Base-by-base conservation (phyloP, 2,797 vertebrate species). In the Poecilia wingei region DNA sequence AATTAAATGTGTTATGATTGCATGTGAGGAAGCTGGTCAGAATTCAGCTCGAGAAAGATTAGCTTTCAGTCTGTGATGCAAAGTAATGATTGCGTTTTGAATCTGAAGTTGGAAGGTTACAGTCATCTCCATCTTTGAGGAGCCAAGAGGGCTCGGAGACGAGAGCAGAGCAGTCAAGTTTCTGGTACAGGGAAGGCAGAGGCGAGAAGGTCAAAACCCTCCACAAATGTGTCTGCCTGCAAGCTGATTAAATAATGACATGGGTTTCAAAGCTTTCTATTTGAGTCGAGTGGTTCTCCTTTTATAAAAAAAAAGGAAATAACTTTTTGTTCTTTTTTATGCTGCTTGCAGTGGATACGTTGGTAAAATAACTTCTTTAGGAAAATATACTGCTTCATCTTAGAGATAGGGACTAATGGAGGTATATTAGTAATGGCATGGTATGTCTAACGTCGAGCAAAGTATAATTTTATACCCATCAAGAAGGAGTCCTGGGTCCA, bases 401-500 rank as follows among this genome's bases (percentile, higher is more conserved):
- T 61, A 25, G 36, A 25, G 43, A 72, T n/a, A 13, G 20, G 41
- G 45, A 78, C 68, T 82, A 87, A 72, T 82, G 74, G 83, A 78
- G 46, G 53, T 75, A 53, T 66, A 73, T 86, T 70, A 55, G 73
- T 39, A 71, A 77, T 77, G 78, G 49, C 78, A 79, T 25, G 36
- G 25, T 51, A 47, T 16, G 46, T 83, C 59, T 78, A 81, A 61
- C 45, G 76, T 84, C 14, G 33, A 70, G 45, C 74, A 70, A 69
- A 79, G 49, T 77, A 68, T 78, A 79, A 79, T 55, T 82, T 86
- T 47, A 66, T 69, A 82, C 51, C 85, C 64, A 72, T 39, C 45
- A 82, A 85, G 84, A 79, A 18, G 70, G 66, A 16, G 79, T 77
- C 78, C 66, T 41, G 7, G 57, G 74, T 84, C 75, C 76, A 84